Base-by-base conservation (phyloP, 2,888 invertebrate genomes). In the Noctuana brunneofusca region DNA sequence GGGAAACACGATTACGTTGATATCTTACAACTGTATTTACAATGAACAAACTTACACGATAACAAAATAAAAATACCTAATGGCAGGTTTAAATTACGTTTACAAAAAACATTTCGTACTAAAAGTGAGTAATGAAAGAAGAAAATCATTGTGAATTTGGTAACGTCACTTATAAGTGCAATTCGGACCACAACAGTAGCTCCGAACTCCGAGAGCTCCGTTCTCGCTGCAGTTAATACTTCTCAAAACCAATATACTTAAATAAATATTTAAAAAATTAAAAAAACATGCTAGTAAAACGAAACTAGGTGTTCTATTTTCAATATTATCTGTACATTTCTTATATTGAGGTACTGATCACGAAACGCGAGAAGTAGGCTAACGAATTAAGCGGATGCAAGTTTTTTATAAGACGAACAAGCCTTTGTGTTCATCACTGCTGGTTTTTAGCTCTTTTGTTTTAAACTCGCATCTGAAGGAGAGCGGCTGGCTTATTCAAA, bases 1-100 rank as follows among this genome's bases (percentile, higher is more conserved):
- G 73, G 72, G 76, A 83, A 81, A 80, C 76, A 77, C 75, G 73
- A 69, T 75, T 68, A 69, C 67, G 69, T 73, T 66, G 69, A 73
- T 78, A 80, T 75, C 69, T 79, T 82, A 80, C 76, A 57, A 57
- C 41, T 70, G 74, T 84, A 83, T 83, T 79, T 82, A 85, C 84
- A 58, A 58, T 63, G 64, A 59, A 66, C 48, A 63, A 52, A 52
- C 50, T 50, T 49, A n/a, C 41, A 53, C 27, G 24, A 50, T 50
- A 48, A 41, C n/a, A 62, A 32, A 27, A n/a, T 49, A 55, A 49
- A 43, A 56, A 62, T 46, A 60, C 50, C 38, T 32, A 18, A 38
- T 22, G 38, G 55, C 41, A 49, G 62, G 50, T 56, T 62, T 56
- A 48, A 56, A 63, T 58, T 27, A 24, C 63, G 48, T 63, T 58